Conservation (phyloP, 2,113 vertebrate genomes). For the Atlantisia rogersi region DNA sequence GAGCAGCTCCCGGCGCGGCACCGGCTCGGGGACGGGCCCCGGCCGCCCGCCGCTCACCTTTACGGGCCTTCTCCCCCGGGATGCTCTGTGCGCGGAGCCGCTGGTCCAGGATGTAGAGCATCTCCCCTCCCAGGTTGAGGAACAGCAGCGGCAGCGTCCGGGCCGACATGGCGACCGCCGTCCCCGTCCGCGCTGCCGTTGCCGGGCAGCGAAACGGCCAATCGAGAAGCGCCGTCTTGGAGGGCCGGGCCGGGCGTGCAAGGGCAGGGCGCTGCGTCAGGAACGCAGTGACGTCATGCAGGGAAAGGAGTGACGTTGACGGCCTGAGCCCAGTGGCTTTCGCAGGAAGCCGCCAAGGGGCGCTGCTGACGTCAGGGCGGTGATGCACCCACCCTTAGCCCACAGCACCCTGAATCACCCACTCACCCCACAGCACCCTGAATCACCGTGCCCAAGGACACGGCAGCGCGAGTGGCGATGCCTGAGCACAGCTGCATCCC, state of each 20-base stretch:
- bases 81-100: slow-evolving; percentile 93
- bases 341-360: too few species aligned
- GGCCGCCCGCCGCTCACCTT: slow-evolving; percentile 80
- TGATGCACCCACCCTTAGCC: too few species aligned
- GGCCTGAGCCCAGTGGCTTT: too few species aligned
- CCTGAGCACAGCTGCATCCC: too few species aligned
- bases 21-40: background rate
- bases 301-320: too few species aligned
- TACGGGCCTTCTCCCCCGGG: slow-evolving; percentile 91
- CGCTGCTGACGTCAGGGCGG: too few species aligned
- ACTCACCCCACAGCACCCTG: too few species aligned
- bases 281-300: too few species aligned
- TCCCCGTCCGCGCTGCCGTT: background rate
- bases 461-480: too few species aligned
- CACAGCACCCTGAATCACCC: too few species aligned
- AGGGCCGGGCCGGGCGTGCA: slow-evolving; percentile 4
- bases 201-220: slow-evolving; percentile 71
- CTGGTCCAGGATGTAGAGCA: slow-evolving; percentile 97
- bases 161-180: slow-evolving; percentile 78
- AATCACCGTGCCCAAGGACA: too few species aligned
- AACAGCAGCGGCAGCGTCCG: slow-evolving; percentile 92
- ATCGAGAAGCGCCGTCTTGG: slow-evolving; percentile 79
- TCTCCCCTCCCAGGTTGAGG: slow-evolving; percentile 95
- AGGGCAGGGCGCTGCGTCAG: too few species aligned
- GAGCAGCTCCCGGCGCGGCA: background rate